Evolutionary conservation across 2,797 vertebrate genomes (phyloP), one percentile per base, ranked within the genome.

Genomic region (Pseudomugil tenellus): DNA sequence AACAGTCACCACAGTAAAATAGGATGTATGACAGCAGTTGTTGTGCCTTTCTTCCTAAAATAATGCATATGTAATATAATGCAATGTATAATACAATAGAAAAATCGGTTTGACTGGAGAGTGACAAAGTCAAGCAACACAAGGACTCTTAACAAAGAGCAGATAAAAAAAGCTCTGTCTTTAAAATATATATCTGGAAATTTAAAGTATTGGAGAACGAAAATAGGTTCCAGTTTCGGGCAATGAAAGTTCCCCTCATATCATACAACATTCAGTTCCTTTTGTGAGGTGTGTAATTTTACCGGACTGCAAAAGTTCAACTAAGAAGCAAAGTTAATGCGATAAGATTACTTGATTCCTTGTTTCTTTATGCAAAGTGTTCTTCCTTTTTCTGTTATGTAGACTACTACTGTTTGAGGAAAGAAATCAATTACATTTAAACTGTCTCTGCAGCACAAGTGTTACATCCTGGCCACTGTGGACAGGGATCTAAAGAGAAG

Each of bases 401-500:
- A 46, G 23, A 41, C 4, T 37, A 29, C 3, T 46, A 51, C 26
- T 62, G 37, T 34, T 2, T 4, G 0, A 55, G 19, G 28, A 14
- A 11, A 29, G 4, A 69, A 55, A 49, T 49, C 9, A 68, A 29
- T 49, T 28, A 10, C 12, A n/a, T 54, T 41, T 29, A 59, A 67
- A 35, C 14, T 75, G 57, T 71, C 65, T 83, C 80, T 76, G 34
- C 90, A 99, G 98, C 98, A 99, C 89, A 99, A 99, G 80, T 99
- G 98, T 92, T 99, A 98, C 77, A 99, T 99, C 73, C 93, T 99
- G 88, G 98, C 98, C 37, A 99, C 98, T 6, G 96, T 99, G 89
- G 98, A 99, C 91, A 93, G 96, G 83, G 98, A 99, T 82, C 94
- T 99, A 14, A 99, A 99, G 85, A 89, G 98, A 58, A 95, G 98